phyloP scores from a whole-genome alignment of 2,113 vertebrate species.

The Lampris megalopsis region DNA sequence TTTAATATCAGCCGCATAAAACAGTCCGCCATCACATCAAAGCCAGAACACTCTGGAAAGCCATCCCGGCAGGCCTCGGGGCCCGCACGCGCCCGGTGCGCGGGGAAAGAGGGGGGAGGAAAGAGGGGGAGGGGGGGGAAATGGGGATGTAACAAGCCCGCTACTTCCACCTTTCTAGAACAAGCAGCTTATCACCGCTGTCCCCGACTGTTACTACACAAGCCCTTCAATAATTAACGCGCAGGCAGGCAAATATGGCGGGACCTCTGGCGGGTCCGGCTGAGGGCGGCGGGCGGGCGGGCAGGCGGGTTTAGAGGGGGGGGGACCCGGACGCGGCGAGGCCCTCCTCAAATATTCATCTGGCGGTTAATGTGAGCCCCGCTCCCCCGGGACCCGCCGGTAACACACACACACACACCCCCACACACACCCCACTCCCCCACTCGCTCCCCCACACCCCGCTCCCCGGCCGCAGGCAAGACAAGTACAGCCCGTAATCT shows the following conservation, averaged over 20 bases:
- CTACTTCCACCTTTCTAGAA: conserved; percentile 69
- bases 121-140: too few relatives aligned
- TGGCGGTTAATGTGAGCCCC: conserved; percentile 96
- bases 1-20: conserved; percentile 10
- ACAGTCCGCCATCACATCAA: conserved; percentile 55
- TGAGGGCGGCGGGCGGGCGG: conserved; percentile 79
- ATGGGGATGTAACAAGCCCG: conserved; percentile 39
- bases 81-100: conserved; percentile 50
- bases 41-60: conserved; percentile 36
- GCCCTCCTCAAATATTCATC: conserved; percentile 99
- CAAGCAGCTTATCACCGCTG: conserved; percentile 83
- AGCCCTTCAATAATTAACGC: conserved; percentile 99
- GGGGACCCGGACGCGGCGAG: neutral
- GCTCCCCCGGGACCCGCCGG: conserved; percentile 91
- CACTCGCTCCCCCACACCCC: conserved; percentile 33
- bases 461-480: too few relatives aligned
- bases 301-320: conserved; percentile 90
- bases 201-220: conserved; percentile 87
- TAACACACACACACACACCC: conserved; percentile 68
- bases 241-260: conserved; percentile 87
- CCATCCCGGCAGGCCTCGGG: conserved; percentile 56
- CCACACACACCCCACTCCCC: conserved; percentile 69
- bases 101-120: neutral
- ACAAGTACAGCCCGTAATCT: too few relatives aligned
- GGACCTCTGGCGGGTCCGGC: conserved; percentile 93